Evolutionary conservation across 2,797 vertebrate genomes (phyloP), one percentile per base, ranked within the genome.

Genomic region (Gobionotothen gibberifrons): DNA sequence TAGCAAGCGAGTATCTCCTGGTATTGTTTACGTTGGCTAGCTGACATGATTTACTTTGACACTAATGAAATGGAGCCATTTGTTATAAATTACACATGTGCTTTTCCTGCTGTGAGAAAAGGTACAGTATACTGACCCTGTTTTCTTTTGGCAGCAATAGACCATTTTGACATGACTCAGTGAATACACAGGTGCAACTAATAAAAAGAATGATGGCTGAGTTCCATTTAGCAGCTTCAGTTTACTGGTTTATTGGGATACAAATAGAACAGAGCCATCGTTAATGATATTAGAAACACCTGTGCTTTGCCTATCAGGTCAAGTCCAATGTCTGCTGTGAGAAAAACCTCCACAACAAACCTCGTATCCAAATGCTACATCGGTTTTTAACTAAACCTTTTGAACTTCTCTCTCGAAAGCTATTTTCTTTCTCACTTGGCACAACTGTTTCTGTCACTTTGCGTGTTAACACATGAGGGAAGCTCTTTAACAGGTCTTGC

Each of bases 11-110:
- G 32, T 26, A 15, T 54, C 14, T 32, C 13, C 39, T 66, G 11
- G 26, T 48, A 26, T 22, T 53, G 21, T 51, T 17, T 29, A 26
- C 32, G 21, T 36, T 69, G 54, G 1, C 15, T 44, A 21, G 13
- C 61, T 53, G 54, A 58, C 57, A 47, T 36, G 42, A 22, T 70
- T 76, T 40, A 63, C 60, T 59, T 29, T 32, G 40, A 47, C 47
- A 6, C 36, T 44, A 66, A 69, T 65, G 19, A 36, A 67, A 46
- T 4, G 9, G 17, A 47, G 43, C 44, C 32, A 46, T 62, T 21
- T 55, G 17, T 56, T 51, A 40, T 70, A 66, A 12, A 71, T 78
- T 17, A 54, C 43, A 48, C n/a, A 16, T 26, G 63, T 53, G 54
- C 63, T 66, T 13, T 46, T 49, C 65, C 22, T 63, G 42, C 69